Percentiles rank a stretch among this genome's conserved stretches.
phyloP scores from a whole-genome alignment of 2,113 vertebrate species.

The Pedionomus torquatus region DNA sequence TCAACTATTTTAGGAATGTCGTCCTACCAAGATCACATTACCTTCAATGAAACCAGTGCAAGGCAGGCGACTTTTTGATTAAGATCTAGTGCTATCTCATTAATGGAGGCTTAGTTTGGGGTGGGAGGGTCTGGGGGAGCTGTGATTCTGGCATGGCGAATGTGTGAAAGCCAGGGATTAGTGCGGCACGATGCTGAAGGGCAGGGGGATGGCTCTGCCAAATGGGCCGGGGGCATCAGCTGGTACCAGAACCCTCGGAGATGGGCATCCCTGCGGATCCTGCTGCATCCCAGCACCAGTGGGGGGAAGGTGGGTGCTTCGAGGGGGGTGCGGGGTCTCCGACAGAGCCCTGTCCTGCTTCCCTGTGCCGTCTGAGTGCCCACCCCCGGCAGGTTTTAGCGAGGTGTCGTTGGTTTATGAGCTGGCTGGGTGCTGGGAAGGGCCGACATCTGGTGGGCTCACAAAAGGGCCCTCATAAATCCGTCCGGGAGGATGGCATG shows the following conservation, averaged over 20 bases:
- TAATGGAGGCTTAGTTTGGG: slow-evolving; percentile 39
- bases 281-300: rapidly evolving
- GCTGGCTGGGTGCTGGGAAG: background rate
- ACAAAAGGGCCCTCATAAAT: background rate
- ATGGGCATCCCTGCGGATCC: background rate
- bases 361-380: rapidly evolving
- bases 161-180: background rate
- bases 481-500: background rate
- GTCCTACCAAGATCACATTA: slow-evolving; percentile 55
- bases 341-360: rapidly evolving
- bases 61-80: slow-evolving; percentile 10
- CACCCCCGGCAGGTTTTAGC: background rate
- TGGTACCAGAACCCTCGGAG: background rate
- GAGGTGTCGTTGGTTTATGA: background rate
- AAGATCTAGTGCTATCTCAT: slow-evolving; percentile 17
- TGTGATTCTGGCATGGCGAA: background rate
- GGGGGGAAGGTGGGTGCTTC: background rate
- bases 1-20: slow-evolving; percentile 72
- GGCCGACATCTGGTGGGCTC: background rate
- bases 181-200: background rate
- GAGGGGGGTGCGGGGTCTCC: rapidly evolving
- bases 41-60: slow-evolving; percentile 11
- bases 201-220: background rate
- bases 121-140: background rate
- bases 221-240: background rate